phyloP scores from a whole-genome alignment of 2,888 invertebrate genomes.

The Stenurella melanura region DNA sequence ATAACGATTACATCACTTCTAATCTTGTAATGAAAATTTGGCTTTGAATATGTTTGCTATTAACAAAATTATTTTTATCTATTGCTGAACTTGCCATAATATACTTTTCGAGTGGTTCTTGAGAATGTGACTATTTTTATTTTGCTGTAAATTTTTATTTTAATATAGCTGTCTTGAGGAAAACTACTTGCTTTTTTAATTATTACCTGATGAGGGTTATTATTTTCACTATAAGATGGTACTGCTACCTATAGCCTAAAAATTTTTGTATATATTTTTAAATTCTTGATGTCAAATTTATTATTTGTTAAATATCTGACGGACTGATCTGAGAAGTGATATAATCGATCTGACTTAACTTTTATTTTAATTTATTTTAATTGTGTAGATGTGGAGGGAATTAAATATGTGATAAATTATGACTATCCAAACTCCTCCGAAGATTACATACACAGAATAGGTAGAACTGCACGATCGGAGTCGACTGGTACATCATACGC shows the following conservation, averaged over 20 bases:
- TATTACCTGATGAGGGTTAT: no score
- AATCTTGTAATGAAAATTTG: neutral
- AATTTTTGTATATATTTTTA: no score
- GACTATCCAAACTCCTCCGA: conserved; percentile 97
- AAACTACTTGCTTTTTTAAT: no score
- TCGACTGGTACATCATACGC: conserved; percentile 95
- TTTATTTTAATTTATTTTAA: conserved; percentile 29
- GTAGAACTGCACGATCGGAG: conserved; percentile 91
- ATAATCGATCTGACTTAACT: neutral
- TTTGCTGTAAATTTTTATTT: no score
- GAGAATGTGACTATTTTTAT: no score
- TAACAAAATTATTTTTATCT: no score
- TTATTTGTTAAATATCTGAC: neutral
- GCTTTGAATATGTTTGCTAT: neutral
- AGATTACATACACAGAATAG: conserved; percentile 97
- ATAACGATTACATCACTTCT: neutral
- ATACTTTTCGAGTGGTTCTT: no score
- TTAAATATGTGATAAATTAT: conserved; percentile 96
- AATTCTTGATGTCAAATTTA: no score
- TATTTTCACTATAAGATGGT: no score
- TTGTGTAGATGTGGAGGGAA: conserved; percentile 92
- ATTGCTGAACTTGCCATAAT: no score
- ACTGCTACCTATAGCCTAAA: no score
- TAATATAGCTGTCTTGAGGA: no score
- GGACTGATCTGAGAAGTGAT: neutral